Evolutionary conservation across 2,113 vertebrate species (phyloP), one percentile per base, ranked within the genome.

Genomic region (Hydrolagus affinis): DNA sequence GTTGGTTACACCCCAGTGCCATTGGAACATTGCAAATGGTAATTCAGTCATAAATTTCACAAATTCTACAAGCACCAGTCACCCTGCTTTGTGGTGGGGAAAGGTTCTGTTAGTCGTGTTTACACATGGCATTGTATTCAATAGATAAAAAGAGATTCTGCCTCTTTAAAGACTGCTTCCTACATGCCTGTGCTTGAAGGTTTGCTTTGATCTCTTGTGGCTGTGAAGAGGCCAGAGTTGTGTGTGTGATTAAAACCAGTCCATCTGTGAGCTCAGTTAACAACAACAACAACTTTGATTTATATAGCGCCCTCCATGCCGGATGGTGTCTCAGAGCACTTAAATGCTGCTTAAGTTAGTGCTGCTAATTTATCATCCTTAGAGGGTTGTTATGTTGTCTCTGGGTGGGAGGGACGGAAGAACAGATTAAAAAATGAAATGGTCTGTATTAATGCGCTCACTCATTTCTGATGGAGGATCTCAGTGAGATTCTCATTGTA

Each of bases 41-140:
- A 32, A 25, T 17, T 32, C 23, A 60, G 23, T 60, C 59, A 64
- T 66, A 66, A 83, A 83, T 83, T 83, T 62, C 78, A 32, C 12
- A 28, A 64, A 83, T 83, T 83, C 78, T 32, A 15, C 25, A 6
- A 83, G 62, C 78, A 68, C 66, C 66, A 62, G 19, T 21, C 78
- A 44, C 44, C 44, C 44, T 44, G 44, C 44, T 44, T 44, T 44
- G 44, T 44, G 44, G 44, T 44, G 44, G 44, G 2, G 32, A 1
- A 32, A 25, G 62, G 66, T 66, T 64, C 21, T 83, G 60, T 66
- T 83, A 68, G 28, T 28, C 25, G 32, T 66, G 77, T 66, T 66
- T 83, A 32, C 14, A 66, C 66, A 32, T 25, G 30, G 8, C 77
- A 64, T 64, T 83, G n/a, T 59, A 83, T 17, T 30, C 23, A 25